Evolutionary conservation across 2,797 vertebrate species (phyloP), one percentile per base, ranked within the genome.

Genomic region (Echiichthys vipera): DNA sequence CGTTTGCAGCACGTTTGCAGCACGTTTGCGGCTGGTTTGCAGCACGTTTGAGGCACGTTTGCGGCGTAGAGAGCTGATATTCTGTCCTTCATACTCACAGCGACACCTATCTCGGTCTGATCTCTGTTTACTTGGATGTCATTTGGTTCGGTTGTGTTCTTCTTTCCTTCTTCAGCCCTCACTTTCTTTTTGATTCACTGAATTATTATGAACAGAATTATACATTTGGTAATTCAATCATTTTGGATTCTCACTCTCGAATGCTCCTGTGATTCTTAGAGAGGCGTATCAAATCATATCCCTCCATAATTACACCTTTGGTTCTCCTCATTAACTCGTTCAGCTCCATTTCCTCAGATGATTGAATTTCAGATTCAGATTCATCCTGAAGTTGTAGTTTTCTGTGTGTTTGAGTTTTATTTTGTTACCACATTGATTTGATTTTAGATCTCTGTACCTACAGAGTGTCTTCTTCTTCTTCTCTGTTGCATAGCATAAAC

Each of bases 311-410:
- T 77, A 80, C 71, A 84, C 76, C 74, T 77, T 84, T 84, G 66
- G 32, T 77, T 86, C 72, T 58, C 74, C 69, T 25, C 78, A 84
- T 82, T 84, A 82, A 57, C 22, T 72, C 56, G 39, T 77, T 73
- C 53, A 68, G 78, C 84, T 82, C 65, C 72, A 77, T 90, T 85
- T 86, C 69, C 72, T 86, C 49, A 89, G 76, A 75, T 86, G 84
- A 86, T 86, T 90, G 71, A 83, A 82, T 85, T 68, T 69, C 46
- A 79, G 17, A 71, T 70, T 67, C 62, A 73, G 51, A 50, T 20
- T 34, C 37, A 74, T 82, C 75, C 43, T 77, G 49, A 63, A 77
- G 4, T 65, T 65, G 27, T 59, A 53, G 32, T 74, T 80, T 68
- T 74, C 49, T 74, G 18, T 54, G 58, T 84, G 43, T 84, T 75